A percentile compares a stretch with the other conserved stretches of the same genome.
phyloP scores from a whole-genome alignment of 2,797 vertebrate species.

The Enteromius unitaeniatus region DNA sequence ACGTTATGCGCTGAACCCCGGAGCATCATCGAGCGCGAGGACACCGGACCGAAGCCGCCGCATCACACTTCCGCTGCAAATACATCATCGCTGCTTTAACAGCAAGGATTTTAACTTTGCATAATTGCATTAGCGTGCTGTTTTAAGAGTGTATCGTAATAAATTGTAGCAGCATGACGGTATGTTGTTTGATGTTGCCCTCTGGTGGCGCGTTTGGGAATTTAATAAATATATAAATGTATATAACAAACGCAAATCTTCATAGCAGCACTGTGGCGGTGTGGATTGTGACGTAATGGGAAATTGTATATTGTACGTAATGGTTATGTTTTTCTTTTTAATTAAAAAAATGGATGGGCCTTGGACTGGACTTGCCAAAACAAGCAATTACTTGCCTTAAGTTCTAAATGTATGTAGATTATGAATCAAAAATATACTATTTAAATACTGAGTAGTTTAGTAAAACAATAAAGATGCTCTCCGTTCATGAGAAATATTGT shows the following conservation, averaged over 20 bases:
- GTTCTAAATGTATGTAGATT: background rate
- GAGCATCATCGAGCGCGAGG: background rate
- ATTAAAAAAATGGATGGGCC: background rate
- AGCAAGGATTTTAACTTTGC: background rate
- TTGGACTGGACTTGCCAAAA: background rate
- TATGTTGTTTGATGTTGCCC: background rate
- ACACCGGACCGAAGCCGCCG: background rate
- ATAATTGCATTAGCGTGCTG: no score
- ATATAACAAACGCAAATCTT: background rate
- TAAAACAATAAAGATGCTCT: background rate
- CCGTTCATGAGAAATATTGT: background rate
- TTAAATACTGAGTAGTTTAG: background rate
- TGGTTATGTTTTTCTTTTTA: background rate
- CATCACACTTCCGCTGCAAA: background rate
- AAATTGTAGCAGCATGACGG: background rate
- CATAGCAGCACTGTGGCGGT: background rate
- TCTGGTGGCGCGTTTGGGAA: background rate
- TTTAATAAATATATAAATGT: no score
- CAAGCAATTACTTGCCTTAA: background rate
- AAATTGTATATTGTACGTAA: background rate
- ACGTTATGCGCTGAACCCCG: slow-evolving; percentile 51
- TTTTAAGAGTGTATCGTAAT: background rate
- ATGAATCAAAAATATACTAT: background rate
- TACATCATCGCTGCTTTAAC: background rate
- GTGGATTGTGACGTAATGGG: background rate